Percentiles rank a stretch among this genome's conserved stretches.
Evolutionary conservation across 2,797 vertebrate species (phyloP).

Genomic region (Pygocentrus nattereri): DNA sequence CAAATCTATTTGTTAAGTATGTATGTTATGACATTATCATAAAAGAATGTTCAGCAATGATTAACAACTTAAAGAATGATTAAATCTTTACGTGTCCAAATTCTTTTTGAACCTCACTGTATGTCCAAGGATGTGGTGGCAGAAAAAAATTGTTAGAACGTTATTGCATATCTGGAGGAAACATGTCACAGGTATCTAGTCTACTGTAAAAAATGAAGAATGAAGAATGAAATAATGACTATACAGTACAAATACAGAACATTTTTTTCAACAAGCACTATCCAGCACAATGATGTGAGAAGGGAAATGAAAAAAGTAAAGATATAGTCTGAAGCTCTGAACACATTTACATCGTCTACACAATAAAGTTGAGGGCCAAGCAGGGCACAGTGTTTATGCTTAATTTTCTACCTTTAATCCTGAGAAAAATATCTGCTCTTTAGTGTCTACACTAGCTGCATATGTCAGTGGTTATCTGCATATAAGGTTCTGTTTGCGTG

Average conservation of each 20-base stretch:
- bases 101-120: too few species aligned
- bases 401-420: slow-evolving; percentile 36
- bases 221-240: neutral
- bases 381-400: slow-evolving; percentile 42
- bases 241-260: neutral
- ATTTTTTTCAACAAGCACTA: slow-evolving; percentile 25
- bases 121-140: slow-evolving; percentile 20
- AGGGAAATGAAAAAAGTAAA: slow-evolving; percentile 14
- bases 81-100: too few species aligned
- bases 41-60: too few species aligned
- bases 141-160: slow-evolving; percentile 34
- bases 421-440: slow-evolving; percentile 42
- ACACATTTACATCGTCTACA: slow-evolving; percentile 7
- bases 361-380: slow-evolving; percentile 17
- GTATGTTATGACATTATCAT: too few species aligned
- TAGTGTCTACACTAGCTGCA: slow-evolving; percentile 34
- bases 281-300: neutral
- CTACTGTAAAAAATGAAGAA: neutral
- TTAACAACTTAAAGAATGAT: too few species aligned
- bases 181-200: neutral
- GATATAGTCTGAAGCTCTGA: slow-evolving; percentile 24
- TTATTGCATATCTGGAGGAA: slow-evolving; percentile 57
- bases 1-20: too few species aligned
- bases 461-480: slow-evolving; percentile 31
- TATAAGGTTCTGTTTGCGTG: slow-evolving; percentile 19